Evolutionary conservation across 2,797 vertebrate genomes (phyloP).

Genomic region (Sebastes hubbsi): DNA sequence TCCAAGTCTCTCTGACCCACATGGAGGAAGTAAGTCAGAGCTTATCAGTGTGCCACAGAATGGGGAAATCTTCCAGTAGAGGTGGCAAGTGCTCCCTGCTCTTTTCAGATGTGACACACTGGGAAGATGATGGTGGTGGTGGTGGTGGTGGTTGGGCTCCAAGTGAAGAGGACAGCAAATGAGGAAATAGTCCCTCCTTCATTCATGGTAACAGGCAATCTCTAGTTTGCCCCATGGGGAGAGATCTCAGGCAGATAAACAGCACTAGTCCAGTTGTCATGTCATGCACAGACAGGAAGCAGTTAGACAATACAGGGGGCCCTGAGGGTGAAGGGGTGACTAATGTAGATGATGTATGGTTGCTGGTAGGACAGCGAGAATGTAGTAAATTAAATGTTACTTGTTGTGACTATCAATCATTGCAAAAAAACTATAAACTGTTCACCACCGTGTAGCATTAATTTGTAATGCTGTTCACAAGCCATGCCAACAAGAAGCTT

Average conservation of each 20-base stretch:
- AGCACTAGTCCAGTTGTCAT: slow-evolving; percentile 16
- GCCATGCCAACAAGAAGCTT: neutral
- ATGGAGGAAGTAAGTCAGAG: slow-evolving; percentile 76
- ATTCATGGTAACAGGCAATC: slow-evolving; percentile 29
- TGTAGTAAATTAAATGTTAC: neutral
- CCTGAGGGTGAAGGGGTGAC: neutral
- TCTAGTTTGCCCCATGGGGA: slow-evolving; percentile 10
- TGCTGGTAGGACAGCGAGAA: neutral
- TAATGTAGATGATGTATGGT: neutral
- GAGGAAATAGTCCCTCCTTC: slow-evolving; percentile 39
- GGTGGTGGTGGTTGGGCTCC: slow-evolving; percentile 12
- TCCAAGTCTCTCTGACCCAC: slow-evolving; percentile 72
- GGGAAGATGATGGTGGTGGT: slow-evolving; percentile 50
- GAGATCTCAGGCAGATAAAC: slow-evolving; percentile 42
- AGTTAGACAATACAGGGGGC: neutral
- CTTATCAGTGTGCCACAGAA: slow-evolving; percentile 76
- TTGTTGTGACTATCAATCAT: neutral
- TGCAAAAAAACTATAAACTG: neutral
- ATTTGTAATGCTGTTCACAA: slow-evolving; percentile 9
- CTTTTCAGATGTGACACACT: slow-evolving; percentile 63
- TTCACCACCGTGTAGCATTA: neutral
- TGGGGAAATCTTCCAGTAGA: slow-evolving; percentile 59
- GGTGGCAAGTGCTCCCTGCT: slow-evolving; percentile 59
- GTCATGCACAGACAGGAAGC: neutral
- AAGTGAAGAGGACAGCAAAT: slow-evolving; percentile 48